Percentiles rank a stretch among this genome's conserved stretches.
phyloP scores from a whole-genome alignment of 2,888 invertebrate genomes.

The Stegophylla sp. region DNA sequence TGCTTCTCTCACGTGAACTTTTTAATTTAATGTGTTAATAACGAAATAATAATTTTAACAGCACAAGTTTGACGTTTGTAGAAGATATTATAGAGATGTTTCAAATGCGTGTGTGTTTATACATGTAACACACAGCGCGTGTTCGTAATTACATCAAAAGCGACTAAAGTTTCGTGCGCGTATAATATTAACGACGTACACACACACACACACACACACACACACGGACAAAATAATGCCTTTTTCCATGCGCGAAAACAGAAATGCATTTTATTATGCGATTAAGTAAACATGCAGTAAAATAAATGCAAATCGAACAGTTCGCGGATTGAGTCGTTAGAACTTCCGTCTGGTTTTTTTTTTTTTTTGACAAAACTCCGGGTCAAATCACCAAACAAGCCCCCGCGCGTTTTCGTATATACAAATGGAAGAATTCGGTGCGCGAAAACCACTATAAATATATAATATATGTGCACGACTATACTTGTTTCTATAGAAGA shows the following conservation, averaged over 20 bases:
- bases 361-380: neutral
- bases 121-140: neutral
- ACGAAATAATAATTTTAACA: constrained; percentile 25
- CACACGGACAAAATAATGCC: neutral
- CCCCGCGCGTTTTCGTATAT: constrained; percentile 1
- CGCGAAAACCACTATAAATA: constrained; percentile 24
- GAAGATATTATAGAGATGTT: neutral
- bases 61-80: neutral
- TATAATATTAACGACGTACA: neutral
- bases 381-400: neutral
- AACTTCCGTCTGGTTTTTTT: constrained; percentile 29
- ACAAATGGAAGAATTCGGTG: constrained; percentile 33
- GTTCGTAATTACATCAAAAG: constrained; percentile 30
- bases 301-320: neutral
- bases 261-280: neutral
- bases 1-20: constrained; percentile 14
- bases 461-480: neutral
- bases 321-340: constrained; percentile 21
- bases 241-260: neutral
- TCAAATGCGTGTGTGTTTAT: neutral
- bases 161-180: constrained; percentile 20
- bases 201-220: too few species aligned
- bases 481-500: neutral
- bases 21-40: constrained; percentile 36
- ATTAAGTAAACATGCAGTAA: neutral